Evolutionary conservation across 2,797 vertebrate species (phyloP).

Genomic region (Pseudopleuronectes americanus): DNA sequence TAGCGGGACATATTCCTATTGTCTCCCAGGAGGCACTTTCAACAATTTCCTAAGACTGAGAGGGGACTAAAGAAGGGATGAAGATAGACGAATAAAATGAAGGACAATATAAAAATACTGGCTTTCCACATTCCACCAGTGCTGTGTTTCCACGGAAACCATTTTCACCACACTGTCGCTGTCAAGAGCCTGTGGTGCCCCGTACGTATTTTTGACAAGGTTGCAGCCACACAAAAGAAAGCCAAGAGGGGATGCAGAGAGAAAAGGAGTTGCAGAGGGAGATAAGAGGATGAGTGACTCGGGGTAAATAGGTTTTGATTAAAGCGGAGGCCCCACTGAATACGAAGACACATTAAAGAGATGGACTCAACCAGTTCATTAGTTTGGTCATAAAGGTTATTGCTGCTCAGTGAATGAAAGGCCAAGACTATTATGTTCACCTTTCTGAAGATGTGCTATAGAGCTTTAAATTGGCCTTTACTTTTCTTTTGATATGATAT

Average conservation of each 20-base stretch:
- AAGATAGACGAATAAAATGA: constrained; percentile 30
- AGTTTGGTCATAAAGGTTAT: constrained; percentile 81
- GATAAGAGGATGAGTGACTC: constrained; percentile 81
- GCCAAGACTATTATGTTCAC: constrained; percentile 79
- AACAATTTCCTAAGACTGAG: constrained; percentile 41
- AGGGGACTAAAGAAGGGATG: constrained; percentile 39
- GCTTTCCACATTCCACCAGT: constrained; percentile 66
- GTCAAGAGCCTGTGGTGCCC: constrained; percentile 53
- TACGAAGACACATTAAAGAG: constrained; percentile 79
- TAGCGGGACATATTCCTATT: constrained; percentile 23
- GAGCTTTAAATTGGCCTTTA: constrained; percentile 79
- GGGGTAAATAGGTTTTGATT: constrained; percentile 80
- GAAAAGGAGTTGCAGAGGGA: constrained; percentile 62
- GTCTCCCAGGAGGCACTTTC: constrained; percentile 39
- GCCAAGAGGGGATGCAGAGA: constrained; percentile 59
- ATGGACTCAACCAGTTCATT: constrained; percentile 79
- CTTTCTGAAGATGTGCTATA: constrained; percentile 72
- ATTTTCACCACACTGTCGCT: constrained; percentile 57
- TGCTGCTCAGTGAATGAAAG: constrained; percentile 79
- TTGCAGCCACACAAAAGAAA: constrained; percentile 73
- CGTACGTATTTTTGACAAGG: constrained; percentile 75
- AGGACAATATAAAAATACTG: constrained; percentile 15
- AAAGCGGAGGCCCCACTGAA: constrained; percentile 70
- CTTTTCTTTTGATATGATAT: constrained; percentile 71
- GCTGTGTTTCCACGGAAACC: constrained; percentile 68